phyloP scores from a whole-genome alignment of 2,888 invertebrate species.

The Tenthredo mesomela region DNA sequence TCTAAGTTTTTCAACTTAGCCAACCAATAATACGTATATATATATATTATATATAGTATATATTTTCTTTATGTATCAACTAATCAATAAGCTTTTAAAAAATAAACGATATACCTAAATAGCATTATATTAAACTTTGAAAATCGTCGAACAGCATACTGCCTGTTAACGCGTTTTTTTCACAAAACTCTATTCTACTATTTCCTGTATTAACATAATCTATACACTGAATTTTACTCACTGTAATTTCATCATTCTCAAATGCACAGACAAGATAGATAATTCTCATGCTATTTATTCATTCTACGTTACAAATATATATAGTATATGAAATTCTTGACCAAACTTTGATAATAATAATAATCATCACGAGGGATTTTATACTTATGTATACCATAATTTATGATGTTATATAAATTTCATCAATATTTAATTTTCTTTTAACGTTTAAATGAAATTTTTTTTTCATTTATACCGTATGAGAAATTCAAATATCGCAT shows the following conservation, averaged over 20 bases:
- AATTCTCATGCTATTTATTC: not conserved
- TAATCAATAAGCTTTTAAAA: constrained; percentile 24
- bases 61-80: not conserved
- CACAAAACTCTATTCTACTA: not conserved
- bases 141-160: not conserved
- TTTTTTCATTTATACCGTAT: not conserved
- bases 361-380: not conserved
- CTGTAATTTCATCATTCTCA: not conserved
- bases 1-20: not conserved
- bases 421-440: not conserved
- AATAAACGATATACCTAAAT: not conserved
- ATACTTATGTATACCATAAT: too few species aligned
- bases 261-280: not conserved
- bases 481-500: not conserved
- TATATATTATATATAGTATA: not conserved
- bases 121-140: not conserved
- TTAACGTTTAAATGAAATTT: not conserved
- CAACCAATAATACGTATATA: not conserved
- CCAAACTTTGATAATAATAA: constrained; percentile 15
- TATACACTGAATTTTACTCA: not conserved
- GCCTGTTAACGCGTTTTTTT: not conserved
- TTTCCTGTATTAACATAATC: not conserved
- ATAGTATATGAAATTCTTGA: not conserved
- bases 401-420: not conserved
- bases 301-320: not conserved